A percentile compares a stretch with the other conserved stretches of the same genome.
Evolutionary conservation across 2,113 vertebrate genomes (phyloP).

Genomic region (Microtus montanus): DNA sequence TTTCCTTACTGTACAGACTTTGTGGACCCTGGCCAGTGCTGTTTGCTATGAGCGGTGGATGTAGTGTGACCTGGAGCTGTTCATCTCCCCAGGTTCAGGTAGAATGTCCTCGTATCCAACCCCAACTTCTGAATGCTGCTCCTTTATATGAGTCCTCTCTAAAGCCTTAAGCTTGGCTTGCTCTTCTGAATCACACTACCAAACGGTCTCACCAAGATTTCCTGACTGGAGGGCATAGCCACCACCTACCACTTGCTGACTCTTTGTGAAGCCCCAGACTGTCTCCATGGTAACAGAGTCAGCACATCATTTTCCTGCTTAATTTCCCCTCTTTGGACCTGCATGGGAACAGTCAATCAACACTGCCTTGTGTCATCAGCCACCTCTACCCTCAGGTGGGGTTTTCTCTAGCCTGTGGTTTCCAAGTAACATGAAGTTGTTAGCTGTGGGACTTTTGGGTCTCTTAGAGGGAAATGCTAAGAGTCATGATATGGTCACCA

Average conservation of each 20-base stretch:
- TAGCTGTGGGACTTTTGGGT: neutral
- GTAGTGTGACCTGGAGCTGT: neutral
- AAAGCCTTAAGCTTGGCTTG: neutral
- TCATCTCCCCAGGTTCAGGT: neutral
- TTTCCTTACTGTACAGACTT: neutral
- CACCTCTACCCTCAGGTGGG: neutral
- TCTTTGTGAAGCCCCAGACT: neutral
- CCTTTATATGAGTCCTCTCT: neutral
- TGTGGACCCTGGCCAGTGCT: neutral
- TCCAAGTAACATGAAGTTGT: neutral
- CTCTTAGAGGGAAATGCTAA: neutral
- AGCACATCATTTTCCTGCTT: neutral
- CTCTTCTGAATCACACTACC: no score
- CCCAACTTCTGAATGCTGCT: neutral
- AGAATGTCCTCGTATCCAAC: neutral
- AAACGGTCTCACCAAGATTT: neutral
- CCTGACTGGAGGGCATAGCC: neutral
- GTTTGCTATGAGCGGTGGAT: neutral
- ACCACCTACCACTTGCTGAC: neutral
- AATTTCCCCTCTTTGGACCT: neutral
- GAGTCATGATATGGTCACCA: neutral
- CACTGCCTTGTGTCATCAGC: neutral
- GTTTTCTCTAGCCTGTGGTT: neutral
- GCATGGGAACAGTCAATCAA: neutral
- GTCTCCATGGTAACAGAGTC: conserved; percentile 44